Conservation (phyloP, 1,140 invertebrate genomes). For the Sminthurides bifidus region DNA sequence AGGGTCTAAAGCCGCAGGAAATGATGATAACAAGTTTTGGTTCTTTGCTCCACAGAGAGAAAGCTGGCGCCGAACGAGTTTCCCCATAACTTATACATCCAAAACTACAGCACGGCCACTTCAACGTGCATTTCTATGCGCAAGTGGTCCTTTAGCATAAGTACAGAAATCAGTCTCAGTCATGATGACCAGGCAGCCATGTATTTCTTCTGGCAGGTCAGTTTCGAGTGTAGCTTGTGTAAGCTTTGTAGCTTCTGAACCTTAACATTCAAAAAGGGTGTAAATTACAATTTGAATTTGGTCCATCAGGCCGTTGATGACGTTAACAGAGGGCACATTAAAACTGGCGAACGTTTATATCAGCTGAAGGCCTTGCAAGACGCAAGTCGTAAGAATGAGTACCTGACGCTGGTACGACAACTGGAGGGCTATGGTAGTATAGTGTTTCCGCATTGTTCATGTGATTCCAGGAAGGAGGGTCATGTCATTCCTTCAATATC, state of each 20-base stretch:
- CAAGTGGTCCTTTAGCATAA: slow-evolving; percentile 84
- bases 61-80: slow-evolving; percentile 88
- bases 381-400: slow-evolving; percentile 66
- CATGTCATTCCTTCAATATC: slow-evolving; percentile 74
- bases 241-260: neutral
- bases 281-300: slow-evolving; percentile 21
- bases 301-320: slow-evolving; percentile 68
- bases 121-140: slow-evolving; percentile 86
- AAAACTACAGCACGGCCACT: slow-evolving; percentile 97
- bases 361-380: slow-evolving; percentile 91
- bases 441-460: slow-evolving; percentile 88
- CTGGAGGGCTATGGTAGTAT: slow-evolving; percentile 84
- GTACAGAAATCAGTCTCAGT: slow-evolving; percentile 57
- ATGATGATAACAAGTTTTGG: neutral
- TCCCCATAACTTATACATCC: slow-evolving; percentile 94
- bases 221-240: neutral
- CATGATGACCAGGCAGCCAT: slow-evolving; percentile 49
- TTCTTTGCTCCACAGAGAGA: slow-evolving; percentile 53
- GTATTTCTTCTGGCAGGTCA: slow-evolving; percentile 64
- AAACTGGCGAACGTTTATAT: slow-evolving; percentile 77
- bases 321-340: slow-evolving; percentile 83
- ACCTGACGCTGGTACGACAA: slow-evolving; percentile 63
- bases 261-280: neutral
- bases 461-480: slow-evolving; percentile 82
- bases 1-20: neutral